Percentiles rank a stretch among this genome's conserved stretches.
Conservation (phyloP, 1,140 invertebrate species). For the Drosophila melanogaster region DNA sequence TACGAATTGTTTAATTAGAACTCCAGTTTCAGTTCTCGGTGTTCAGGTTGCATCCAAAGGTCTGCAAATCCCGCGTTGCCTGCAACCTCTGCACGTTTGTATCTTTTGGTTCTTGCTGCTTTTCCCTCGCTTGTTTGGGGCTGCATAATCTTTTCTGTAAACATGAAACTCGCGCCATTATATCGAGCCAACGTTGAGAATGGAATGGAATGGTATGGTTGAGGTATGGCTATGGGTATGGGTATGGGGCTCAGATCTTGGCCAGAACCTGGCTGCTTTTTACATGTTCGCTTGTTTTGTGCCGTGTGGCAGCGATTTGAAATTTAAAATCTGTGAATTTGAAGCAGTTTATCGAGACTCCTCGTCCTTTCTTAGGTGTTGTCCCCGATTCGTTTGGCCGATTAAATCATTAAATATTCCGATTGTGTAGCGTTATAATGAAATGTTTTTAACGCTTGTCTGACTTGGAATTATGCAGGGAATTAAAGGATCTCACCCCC, state of each 20-base stretch:
- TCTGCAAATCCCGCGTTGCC: constrained; percentile 9
- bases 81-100: constrained; percentile 64
- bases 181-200: constrained; percentile 55
- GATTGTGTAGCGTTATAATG: constrained; percentile 84
- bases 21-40: constrained; percentile 53
- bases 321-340: constrained; percentile 84
- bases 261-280: constrained; percentile 26
- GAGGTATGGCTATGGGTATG: constrained; percentile 3
- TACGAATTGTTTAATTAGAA: constrained; percentile 85
- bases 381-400: constrained; percentile 62
- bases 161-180: constrained; percentile 84
- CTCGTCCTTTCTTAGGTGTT: constrained; percentile 67
- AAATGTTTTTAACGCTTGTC: constrained; percentile 84
- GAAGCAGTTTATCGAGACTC: constrained; percentile 77
- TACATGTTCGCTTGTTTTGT: constrained; percentile 62
- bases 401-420: constrained; percentile 85
- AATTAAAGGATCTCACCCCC: constrained; percentile 72
- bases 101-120: constrained; percentile 28
- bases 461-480: constrained; percentile 80
- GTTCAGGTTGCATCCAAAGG: constrained; percentile 31
- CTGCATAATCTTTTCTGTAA: constrained; percentile 84
- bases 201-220: constrained; percentile 22
- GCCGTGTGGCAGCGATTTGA: constrained; percentile 71
- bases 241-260: constrained; percentile 8
- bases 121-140: constrained; percentile 19